These are phyloP conservation scores for Rhynchophorus ferrugineus DNA, from an alignment of 1,140 invertebrate genomes.

Conservation along the genomic window DNA sequence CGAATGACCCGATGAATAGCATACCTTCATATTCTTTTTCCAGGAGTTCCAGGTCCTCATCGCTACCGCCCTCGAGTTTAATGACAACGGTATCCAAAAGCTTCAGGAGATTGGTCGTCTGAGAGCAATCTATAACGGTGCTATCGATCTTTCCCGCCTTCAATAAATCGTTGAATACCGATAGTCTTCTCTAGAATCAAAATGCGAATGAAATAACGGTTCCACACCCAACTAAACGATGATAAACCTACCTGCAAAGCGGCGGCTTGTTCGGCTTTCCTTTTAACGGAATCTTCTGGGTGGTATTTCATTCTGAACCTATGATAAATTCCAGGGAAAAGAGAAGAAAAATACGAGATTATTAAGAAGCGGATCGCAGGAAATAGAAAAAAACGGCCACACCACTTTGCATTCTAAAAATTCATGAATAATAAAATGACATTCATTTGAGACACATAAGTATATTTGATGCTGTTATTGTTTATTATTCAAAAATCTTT, in stretches of 20 bases:
- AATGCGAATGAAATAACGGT: not conserved
- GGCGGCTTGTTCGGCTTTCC: conserved; percentile 77
- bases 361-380: no score
- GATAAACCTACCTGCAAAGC: conserved; percentile 64
- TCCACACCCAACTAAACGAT: conserved; percentile 6
- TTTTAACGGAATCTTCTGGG: conserved; percentile 88
- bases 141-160: conserved; percentile 65
- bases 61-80: conserved; percentile 93
- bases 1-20: not conserved
- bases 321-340: conserved; percentile 30
- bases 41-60: conserved; percentile 81
- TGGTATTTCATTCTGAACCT: conserved; percentile 99
- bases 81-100: conserved; percentile 95
- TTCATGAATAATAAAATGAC: no score
- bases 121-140: conserved; percentile 79
- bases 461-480: no score
- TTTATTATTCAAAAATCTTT: no score
- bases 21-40: conserved; percentile 48
- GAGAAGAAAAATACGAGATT: no score
- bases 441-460: no score
- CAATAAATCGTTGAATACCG: conserved; percentile 84
- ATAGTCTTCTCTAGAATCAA: conserved; percentile 65
- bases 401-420: no score
- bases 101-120: conserved; percentile 78
- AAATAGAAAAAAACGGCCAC: no score